Conservation (phyloP, 2,888 invertebrate species). For the Onchidella celtica region DNA sequence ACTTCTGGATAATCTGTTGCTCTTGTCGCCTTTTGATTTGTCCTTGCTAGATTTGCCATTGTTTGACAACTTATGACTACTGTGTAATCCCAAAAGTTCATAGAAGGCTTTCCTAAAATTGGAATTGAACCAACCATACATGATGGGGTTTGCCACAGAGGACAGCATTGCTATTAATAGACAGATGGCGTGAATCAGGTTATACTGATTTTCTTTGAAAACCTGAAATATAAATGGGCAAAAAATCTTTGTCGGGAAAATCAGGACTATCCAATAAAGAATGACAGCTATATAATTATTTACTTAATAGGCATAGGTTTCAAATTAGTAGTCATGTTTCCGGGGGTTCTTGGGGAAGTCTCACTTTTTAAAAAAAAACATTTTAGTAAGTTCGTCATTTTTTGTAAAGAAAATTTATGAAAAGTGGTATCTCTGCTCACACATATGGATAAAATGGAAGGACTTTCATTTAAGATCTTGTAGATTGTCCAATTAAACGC, state of each 20-base stretch:
- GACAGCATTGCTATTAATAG: conserved; percentile 74
- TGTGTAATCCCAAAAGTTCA: conserved; percentile 41
- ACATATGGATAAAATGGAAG: no score
- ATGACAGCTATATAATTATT: no score
- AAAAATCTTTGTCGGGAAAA: neutral
- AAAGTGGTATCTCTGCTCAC: no score
- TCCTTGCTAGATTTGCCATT: neutral
- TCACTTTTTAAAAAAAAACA: no score
- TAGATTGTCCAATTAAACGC: no score
- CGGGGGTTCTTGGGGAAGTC: no score
- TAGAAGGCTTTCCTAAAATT: conserved; percentile 65
- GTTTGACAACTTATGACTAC: neutral
- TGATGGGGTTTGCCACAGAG: conserved; percentile 71
- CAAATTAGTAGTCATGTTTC: no score
- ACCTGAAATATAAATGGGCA: conserved; percentile 43
- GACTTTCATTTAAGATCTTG: no score
- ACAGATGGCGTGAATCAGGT: conserved; percentile 75
- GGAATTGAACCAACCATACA: conserved; percentile 76
- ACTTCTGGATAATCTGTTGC: neutral
- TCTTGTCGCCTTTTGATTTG: neutral
- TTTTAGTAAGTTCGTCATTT: no score
- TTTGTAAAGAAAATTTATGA: no score
- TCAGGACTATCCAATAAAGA: no score
- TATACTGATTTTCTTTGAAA: conserved; percentile 69
- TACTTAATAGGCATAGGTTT: no score